Conservation (phyloP, 2,113 vertebrate genomes). For the Stigmatopora argus region DNA sequence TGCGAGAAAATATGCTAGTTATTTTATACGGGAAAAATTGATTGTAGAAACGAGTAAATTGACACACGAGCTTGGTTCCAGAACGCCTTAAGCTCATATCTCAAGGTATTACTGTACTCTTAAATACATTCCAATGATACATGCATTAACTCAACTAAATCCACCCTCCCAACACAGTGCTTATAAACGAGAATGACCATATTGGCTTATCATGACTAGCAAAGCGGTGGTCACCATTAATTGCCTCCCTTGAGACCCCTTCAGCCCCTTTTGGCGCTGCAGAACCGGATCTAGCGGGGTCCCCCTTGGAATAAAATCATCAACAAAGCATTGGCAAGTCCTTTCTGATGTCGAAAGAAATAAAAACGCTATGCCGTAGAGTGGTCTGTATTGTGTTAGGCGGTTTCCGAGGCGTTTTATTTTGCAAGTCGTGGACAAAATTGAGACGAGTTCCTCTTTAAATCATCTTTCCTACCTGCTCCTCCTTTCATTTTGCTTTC, state of each 20-base stretch:
- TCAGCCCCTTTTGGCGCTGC: constrained; percentile 24
- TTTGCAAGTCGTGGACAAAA: constrained; percentile 15
- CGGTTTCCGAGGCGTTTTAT: background rate
- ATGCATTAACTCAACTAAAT: background rate
- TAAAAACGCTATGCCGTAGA: background rate
- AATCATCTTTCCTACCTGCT: background rate
- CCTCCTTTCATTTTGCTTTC: background rate
- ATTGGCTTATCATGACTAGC: constrained; percentile 45
- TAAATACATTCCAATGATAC: background rate
- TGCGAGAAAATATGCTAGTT: too few species aligned
- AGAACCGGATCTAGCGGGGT: constrained; percentile 25
- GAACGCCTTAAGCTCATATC: too few species aligned
- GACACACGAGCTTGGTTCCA: too few species aligned
- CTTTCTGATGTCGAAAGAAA: background rate
- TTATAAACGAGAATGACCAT: constrained; percentile 1
- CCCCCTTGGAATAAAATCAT: constrained; percentile 24
- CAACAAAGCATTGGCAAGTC: constrained; percentile 6
- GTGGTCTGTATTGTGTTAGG: too few species aligned
- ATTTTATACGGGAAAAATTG: too few species aligned
- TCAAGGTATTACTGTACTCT: background rate
- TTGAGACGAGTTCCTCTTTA: background rate
- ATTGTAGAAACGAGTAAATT: too few species aligned
- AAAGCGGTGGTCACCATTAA: constrained; percentile 48
- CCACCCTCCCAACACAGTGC: background rate
- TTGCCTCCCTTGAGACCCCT: constrained; percentile 50